A percentile compares a stretch with the other conserved stretches of the same genome.
These are phyloP conservation scores for Ageneiosus marmoratus DNA, from an alignment of 2,113 vertebrate genomes.

Conservation along the genomic window DNA sequence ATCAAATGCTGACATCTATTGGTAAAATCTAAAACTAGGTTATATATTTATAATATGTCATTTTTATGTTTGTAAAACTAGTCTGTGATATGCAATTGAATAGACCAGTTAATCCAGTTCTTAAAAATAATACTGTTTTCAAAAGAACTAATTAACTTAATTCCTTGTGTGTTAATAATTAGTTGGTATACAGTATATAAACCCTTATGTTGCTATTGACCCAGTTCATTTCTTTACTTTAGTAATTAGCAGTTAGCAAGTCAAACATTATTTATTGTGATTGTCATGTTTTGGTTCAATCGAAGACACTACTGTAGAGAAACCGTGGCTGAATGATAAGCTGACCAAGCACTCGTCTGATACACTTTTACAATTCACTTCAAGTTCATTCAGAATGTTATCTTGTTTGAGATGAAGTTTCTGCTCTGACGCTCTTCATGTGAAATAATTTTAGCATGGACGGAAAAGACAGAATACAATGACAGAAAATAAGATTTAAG, in stretches of 20 bases:
- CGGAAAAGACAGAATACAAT: too few species aligned
- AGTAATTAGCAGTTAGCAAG: not conserved
- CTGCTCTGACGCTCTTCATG: not conserved
- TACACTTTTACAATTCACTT: not conserved
- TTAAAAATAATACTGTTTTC: too few species aligned
- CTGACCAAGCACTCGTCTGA: not conserved
- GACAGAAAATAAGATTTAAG: not conserved
- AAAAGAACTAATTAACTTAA: not conserved
- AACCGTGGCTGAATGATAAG: not conserved
- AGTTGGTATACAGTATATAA: too few species aligned
- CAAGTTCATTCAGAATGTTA: not conserved
- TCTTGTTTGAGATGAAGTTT: too few species aligned
- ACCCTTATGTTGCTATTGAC: not conserved
- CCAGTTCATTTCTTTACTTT: not conserved
- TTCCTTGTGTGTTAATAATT: not conserved
- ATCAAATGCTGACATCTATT: conserved; percentile 21
- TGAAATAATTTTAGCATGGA: not conserved
- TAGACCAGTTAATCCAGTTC: not conserved
- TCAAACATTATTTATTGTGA: not conserved
- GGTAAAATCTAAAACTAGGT: not conserved
- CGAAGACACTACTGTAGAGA: not conserved
- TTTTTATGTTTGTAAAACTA: not conserved
- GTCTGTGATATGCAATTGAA: not conserved
- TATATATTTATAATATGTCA: not conserved
- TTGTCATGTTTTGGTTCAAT: not conserved